These are phyloP conservation scores for Procavia capensis DNA, from an alignment of 2,113 vertebrate species.

Conservation along the genomic window DNA sequence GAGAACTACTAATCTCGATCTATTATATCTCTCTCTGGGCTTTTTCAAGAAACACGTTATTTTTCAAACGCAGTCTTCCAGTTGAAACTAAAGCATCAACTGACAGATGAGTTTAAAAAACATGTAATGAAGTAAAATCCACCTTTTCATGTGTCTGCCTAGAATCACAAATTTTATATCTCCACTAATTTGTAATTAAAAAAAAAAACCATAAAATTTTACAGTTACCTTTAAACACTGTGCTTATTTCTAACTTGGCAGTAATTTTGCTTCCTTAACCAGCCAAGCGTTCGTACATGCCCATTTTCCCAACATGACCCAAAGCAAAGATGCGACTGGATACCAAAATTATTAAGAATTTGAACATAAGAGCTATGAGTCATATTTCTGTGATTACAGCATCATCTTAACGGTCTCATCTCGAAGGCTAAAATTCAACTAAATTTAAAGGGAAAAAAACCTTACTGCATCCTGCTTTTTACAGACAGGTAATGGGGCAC, in stretches of 20 bases:
- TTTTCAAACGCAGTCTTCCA: conserved; percentile 5
- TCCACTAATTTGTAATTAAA: background rate
- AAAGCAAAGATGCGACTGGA: background rate
- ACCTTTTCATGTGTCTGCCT: background rate
- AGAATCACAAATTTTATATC: background rate
- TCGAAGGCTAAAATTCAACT: conserved; percentile 13
- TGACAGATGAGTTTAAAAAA: background rate
- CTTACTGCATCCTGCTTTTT: background rate
- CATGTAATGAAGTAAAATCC: background rate
- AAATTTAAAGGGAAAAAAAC: conserved; percentile 28
- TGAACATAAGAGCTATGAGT: background rate
- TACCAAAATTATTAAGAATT: background rate
- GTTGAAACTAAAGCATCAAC: background rate
- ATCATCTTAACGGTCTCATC: background rate
- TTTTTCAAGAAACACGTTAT: background rate
- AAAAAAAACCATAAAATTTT: background rate
- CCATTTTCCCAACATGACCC: background rate
- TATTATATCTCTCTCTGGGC: background rate
- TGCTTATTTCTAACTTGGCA: background rate
- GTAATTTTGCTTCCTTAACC: background rate
- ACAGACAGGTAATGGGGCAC: background rate
- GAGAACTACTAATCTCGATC: background rate
- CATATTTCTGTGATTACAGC: background rate
- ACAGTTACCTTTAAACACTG: background rate
- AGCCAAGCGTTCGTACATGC: background rate